phyloP scores from a whole-genome alignment of 2,888 invertebrate genomes.

The Caenorhabditis auriculariae region DNA sequence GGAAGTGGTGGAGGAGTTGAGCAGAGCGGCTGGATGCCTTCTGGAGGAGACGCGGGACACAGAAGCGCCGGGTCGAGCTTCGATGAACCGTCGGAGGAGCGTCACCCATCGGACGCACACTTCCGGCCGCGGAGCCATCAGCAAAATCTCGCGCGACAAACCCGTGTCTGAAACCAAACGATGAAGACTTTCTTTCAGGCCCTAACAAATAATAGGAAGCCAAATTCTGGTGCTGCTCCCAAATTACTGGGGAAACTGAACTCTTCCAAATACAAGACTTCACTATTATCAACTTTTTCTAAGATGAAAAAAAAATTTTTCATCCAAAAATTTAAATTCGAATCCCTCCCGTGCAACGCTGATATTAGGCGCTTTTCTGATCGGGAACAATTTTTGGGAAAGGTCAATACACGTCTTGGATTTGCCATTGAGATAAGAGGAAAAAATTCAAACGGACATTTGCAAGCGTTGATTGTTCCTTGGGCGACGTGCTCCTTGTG shows the following conservation, averaged over 20 bases:
- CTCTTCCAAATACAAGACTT: neutral
- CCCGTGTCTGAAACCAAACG: slow-evolving; percentile 68
- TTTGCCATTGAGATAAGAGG: too few species aligned
- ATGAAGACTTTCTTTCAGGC: too few species aligned
- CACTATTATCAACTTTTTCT: neutral
- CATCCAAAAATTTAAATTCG: neutral
- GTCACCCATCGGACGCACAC: slow-evolving; percentile 92
- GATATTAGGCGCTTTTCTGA: neutral
- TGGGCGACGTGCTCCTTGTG: slow-evolving; percentile 86
- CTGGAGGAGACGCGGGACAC: slow-evolving; percentile 28
- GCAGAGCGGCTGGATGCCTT: too few species aligned
- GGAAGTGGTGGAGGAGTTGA: too few species aligned
- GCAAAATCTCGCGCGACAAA: slow-evolving; percentile 78
- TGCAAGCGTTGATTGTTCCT: slow-evolving; percentile 39
- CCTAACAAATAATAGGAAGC: too few species aligned
- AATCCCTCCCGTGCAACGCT: neutral
- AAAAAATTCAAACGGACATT: slow-evolving; percentile 29
- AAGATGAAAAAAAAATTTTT: neutral
- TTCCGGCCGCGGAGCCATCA: slow-evolving; percentile 81
- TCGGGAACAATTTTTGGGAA: neutral
- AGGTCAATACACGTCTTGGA: too few species aligned
- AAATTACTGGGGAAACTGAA: slow-evolving; percentile 8
- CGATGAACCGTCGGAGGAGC: slow-evolving; percentile 74
- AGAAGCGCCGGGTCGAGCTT: slow-evolving; percentile 12
- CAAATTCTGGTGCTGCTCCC: too few species aligned